Evolutionary conservation across 2,888 invertebrate species (phyloP).

Genomic region (Sinodicranocentrus sp.): DNA sequence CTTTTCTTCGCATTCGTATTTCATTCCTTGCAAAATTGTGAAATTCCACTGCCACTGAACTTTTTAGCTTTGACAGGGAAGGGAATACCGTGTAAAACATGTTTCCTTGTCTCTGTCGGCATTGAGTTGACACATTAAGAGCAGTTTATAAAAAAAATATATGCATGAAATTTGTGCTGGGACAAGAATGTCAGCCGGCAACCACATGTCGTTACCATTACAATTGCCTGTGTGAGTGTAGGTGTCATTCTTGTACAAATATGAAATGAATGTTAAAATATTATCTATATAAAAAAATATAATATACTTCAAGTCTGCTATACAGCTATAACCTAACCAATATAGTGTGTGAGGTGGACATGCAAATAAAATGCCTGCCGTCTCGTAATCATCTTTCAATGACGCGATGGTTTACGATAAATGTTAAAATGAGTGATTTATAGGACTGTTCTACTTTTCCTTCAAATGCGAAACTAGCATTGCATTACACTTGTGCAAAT

Average conservation of each 20-base stretch:
- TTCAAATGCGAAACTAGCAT: not conserved
- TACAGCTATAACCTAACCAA: too few species aligned
- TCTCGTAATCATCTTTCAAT: slow-evolving; percentile 3
- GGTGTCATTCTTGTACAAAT: not conserved
- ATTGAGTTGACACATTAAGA: not conserved
- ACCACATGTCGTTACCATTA: slow-evolving; percentile 21
- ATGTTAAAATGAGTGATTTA: slow-evolving; percentile 1
- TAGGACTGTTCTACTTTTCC: not conserved
- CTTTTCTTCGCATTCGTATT: too few species aligned
- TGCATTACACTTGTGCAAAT: too few species aligned
- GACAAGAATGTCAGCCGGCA: slow-evolving; percentile 20
- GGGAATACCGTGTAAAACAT: slow-evolving; percentile 1
- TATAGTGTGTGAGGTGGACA: too few species aligned
- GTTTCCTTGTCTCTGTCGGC: slow-evolving; percentile 6
- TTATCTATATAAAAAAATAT: too few species aligned
- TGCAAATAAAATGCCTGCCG: too few species aligned
- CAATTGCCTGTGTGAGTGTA: not conserved
- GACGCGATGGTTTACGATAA: slow-evolving; percentile 8
- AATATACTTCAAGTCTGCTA: too few species aligned
- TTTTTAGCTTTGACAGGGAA: too few species aligned
- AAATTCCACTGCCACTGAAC: too few species aligned
- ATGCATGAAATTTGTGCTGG: not conserved
- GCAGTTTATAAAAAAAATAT: not conserved
- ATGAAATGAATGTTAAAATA: too few species aligned
- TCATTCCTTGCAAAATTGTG: too few species aligned